A percentile compares a stretch with the other conserved stretches of the same genome.
These are phyloP conservation scores for Drosophila sucinea DNA, from an alignment of 1,140 invertebrate species.

Conservation along the genomic window DNA sequence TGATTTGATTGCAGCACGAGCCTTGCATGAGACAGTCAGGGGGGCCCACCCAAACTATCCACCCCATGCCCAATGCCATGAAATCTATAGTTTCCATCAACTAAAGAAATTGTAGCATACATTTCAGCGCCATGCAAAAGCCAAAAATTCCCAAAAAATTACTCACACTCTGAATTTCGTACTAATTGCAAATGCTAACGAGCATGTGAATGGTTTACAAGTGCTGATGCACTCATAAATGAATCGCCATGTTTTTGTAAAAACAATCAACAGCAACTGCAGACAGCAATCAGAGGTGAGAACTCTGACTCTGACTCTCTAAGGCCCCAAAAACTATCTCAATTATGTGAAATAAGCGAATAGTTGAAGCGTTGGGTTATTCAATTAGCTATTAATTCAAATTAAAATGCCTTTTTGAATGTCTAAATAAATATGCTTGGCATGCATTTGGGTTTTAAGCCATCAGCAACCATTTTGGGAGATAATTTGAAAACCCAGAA, in stretches of 20 bases:
- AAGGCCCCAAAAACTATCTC: too few relatives aligned
- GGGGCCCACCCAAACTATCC: not conserved
- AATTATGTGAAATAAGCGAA: too few relatives aligned
- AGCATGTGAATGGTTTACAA: constrained; percentile 66
- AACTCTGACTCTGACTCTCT: not conserved
- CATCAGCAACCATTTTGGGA: too few relatives aligned
- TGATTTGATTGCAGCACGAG: constrained; percentile 69
- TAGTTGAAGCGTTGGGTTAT: too few relatives aligned
- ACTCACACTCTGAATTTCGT: constrained; percentile 51
- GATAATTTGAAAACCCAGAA: too few relatives aligned
- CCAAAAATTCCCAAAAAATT: constrained; percentile 45
- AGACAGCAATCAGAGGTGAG: not conserved
- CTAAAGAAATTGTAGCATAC: constrained; percentile 58
- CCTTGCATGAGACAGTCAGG: constrained; percentile 36
- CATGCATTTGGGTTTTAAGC: too few relatives aligned
- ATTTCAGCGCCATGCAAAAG: constrained; percentile 40
- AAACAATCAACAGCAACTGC: not conserved
- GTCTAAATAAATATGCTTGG: too few relatives aligned
- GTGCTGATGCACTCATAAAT: constrained; percentile 56
- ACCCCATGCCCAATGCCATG: not conserved
- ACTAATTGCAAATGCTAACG: constrained; percentile 74
- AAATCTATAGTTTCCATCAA: constrained; percentile 5
- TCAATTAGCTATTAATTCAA: too few relatives aligned
- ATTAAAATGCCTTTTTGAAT: too few relatives aligned
- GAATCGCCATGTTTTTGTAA: constrained; percentile 20